Percentiles rank a stretch among this genome's conserved stretches.
These are phyloP conservation scores for Ormyrus nitidulus DNA, from an alignment of 2,888 invertebrate species.

Conservation along the genomic window DNA sequence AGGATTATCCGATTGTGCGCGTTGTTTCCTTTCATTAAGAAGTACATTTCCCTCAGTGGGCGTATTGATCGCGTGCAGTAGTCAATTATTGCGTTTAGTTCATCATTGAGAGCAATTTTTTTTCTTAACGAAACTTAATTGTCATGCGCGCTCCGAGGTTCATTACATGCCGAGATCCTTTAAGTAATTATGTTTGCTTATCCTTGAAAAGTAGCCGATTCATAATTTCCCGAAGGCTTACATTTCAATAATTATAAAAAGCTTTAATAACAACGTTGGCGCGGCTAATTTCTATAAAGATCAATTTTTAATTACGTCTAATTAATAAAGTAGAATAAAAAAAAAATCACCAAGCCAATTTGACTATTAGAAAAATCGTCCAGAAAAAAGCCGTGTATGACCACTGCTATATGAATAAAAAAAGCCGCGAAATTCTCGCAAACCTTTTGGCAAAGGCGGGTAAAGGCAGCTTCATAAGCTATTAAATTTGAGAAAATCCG, in stretches of 20 bases:
- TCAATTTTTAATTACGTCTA: too few species aligned
- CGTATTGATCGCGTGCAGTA: constrained; percentile 40
- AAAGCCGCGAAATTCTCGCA: too few species aligned
- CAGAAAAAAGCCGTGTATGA: too few species aligned
- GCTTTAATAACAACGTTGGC: too few species aligned
- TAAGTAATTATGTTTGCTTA: constrained; percentile 22
- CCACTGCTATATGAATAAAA: too few species aligned
- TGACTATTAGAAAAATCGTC: too few species aligned
- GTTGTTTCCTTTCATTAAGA: background rate
- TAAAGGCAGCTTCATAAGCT: background rate
- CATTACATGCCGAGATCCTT: constrained; percentile 8
- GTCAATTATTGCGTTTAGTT: constrained; percentile 32
- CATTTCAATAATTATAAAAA: too few species aligned
- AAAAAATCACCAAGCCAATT: too few species aligned
- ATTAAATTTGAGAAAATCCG: constrained; percentile 28
- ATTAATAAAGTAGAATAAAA: too few species aligned
- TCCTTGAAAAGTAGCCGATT: background rate
- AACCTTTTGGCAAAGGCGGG: too few species aligned
- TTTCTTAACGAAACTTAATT: constrained; percentile 18
- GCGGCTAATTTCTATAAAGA: too few species aligned
- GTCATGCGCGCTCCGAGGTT: background rate
- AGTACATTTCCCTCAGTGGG: constrained; percentile 20
- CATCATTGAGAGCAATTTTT: constrained; percentile 39
- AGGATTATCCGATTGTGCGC: constrained; percentile 19
- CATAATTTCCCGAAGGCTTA: too few species aligned